Evolutionary conservation across 2,888 invertebrate species (phyloP).

Genomic region (Drosophila antonietae): DNA sequence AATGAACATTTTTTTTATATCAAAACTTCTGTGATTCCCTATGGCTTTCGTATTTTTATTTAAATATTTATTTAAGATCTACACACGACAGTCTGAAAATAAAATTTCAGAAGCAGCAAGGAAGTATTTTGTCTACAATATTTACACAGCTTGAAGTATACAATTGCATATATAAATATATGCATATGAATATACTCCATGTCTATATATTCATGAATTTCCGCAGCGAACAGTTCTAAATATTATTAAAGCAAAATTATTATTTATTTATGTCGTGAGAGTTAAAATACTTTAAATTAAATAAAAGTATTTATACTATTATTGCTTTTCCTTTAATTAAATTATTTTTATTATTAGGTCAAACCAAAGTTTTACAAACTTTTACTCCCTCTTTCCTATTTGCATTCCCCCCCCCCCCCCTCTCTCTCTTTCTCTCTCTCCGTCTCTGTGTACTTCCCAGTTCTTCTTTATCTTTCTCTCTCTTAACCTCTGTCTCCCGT

Average conservation of each 20-base stretch:
- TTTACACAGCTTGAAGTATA: constrained; percentile 32
- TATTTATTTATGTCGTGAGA: background rate
- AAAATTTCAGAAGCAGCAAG: constrained; percentile 21
- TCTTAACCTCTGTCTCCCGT: background rate
- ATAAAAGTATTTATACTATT: too few species aligned
- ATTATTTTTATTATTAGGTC: too few species aligned
- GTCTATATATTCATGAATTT: background rate
- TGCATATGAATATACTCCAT: background rate
- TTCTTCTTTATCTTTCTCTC: background rate
- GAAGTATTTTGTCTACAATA: constrained; percentile 19
- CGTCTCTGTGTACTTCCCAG: too few species aligned
- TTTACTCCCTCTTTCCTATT: too few species aligned
- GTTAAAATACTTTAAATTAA: background rate
- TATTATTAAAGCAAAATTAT: background rate
- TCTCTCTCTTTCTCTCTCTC: background rate
- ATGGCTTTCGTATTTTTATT: background rate
- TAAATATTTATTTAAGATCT: background rate
- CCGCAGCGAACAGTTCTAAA: background rate
- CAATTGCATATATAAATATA: background rate
- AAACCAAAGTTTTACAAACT: too few species aligned
- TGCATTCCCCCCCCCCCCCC: too few species aligned
- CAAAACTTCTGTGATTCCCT: background rate
- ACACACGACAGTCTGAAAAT: constrained; percentile 12
- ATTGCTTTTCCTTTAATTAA: too few species aligned
- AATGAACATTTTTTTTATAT: too few species aligned